Percentiles rank a stretch among this genome's conserved stretches.
Conservation (phyloP, 2,113 vertebrate genomes). For the Atrichornis clamosus region DNA sequence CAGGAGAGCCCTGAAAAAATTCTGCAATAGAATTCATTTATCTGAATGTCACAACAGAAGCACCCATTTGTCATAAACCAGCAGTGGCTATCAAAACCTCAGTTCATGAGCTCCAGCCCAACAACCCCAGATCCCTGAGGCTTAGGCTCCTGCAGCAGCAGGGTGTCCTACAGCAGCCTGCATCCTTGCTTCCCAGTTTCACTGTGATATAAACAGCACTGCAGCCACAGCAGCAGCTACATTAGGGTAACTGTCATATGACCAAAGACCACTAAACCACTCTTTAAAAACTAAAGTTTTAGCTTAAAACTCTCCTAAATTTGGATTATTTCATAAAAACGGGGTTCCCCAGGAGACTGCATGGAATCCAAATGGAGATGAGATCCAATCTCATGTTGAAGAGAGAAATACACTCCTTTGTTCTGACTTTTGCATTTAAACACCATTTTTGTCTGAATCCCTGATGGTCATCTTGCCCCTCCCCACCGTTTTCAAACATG, state of each 20-base stretch:
- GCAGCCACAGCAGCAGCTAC: not conserved
- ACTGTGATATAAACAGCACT: no score
- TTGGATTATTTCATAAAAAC: not conserved
- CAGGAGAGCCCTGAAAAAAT: not conserved
- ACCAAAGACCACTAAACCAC: not conserved
- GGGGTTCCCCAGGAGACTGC: not conserved
- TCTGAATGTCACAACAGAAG: not conserved
- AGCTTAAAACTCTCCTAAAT: not conserved
- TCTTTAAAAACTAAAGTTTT: not conserved
- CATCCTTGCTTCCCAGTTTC: not conserved
- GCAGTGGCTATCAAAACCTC: not conserved
- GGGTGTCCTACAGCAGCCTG: accelerated
- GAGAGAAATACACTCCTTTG: not conserved
- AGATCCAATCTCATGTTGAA: not conserved
- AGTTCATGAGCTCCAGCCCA: accelerated
- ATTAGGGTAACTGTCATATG: accelerated
- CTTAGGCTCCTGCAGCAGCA: not conserved
- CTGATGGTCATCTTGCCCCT: accelerated
- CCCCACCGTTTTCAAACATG: not conserved
- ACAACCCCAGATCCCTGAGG: accelerated
- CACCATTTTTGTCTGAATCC: not conserved
- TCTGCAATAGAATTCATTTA: not conserved
- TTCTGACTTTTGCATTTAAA: not conserved
- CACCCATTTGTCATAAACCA: not conserved
- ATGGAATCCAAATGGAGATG: not conserved